Percentiles rank a stretch among this genome's conserved stretches.
Conservation (phyloP, 1,140 invertebrate species). For the Brachionus asplanchnoidis region DNA sequence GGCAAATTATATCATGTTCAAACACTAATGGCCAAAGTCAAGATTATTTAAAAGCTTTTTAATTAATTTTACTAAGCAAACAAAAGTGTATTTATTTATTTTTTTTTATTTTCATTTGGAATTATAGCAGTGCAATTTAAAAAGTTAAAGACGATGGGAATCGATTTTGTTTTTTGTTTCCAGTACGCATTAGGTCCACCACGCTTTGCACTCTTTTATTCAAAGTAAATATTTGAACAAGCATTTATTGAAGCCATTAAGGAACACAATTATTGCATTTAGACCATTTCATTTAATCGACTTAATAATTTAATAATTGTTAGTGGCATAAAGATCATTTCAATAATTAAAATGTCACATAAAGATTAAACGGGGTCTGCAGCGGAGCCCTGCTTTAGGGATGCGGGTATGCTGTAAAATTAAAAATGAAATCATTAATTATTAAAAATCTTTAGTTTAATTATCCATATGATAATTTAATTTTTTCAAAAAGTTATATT, state of each 20-base stretch:
- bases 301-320: background rate
- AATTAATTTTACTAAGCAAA: background rate
- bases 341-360: too few species aligned
- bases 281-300: background rate
- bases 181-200: background rate
- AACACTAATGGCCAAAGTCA: background rate
- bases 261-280: background rate
- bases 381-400: too few species aligned
- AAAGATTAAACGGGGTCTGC: too few species aligned
- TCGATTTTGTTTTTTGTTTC: background rate
- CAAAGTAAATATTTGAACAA: conserved; percentile 19
- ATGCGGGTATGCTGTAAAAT: too few species aligned
- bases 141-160: conserved; percentile 12
- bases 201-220: background rate
- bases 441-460: too few species aligned
- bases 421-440: too few species aligned
- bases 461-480: too few species aligned
- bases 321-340: too few species aligned
- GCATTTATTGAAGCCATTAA: conserved; percentile 23
- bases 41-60: conserved; percentile 16
- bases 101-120: conserved; percentile 16
- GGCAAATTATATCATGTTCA: conserved; percentile 6
- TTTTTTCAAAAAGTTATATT: too few species aligned
- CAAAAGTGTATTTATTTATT: background rate
- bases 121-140: conserved; percentile 8